These are phyloP conservation scores for Temnothorax ravouxi DNA, from an alignment of 2,888 invertebrate species.

Conservation along the genomic window DNA sequence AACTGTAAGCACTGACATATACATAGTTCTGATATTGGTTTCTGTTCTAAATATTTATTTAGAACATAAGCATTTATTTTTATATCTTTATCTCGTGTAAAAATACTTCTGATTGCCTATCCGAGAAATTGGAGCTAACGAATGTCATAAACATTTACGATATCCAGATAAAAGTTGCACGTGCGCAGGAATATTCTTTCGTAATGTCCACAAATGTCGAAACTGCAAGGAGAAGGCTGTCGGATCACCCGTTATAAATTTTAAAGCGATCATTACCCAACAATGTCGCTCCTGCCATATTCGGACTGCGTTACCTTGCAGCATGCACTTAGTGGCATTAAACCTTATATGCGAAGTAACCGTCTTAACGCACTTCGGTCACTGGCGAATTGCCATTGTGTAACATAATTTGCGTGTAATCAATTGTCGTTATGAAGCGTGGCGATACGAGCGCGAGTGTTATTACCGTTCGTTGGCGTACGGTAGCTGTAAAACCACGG, in stretches of 20 bases:
- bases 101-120: not conserved
- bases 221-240: slow-evolving; percentile 65
- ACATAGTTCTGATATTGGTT: not conserved
- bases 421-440: slow-evolving; percentile 66
- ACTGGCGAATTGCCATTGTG: slow-evolving; percentile 67
- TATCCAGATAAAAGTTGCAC: not conserved
- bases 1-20: not conserved
- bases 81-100: not conserved
- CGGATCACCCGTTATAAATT: slow-evolving; percentile 64
- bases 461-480: slow-evolving; percentile 26
- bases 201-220: slow-evolving; percentile 60
- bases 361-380: slow-evolving; percentile 59
- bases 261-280: slow-evolving; percentile 71
- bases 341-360: slow-evolving; percentile 68
- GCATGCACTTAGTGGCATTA: slow-evolving; percentile 63
- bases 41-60: not conserved
- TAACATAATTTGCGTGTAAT: slow-evolving; percentile 69
- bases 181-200: not conserved
- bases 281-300: slow-evolving; percentile 73
- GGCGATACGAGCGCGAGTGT: slow-evolving; percentile 23
- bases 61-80: not conserved
- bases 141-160: not conserved
- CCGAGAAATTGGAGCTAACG: not conserved
- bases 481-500: slow-evolving; percentile 20
- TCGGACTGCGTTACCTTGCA: slow-evolving; percentile 53